A percentile compares a stretch with the other conserved stretches of the same genome.
phyloP scores from a whole-genome alignment of 1,140 invertebrate species.

The roundworm (Caenorhabditis elegans) region DNA sequence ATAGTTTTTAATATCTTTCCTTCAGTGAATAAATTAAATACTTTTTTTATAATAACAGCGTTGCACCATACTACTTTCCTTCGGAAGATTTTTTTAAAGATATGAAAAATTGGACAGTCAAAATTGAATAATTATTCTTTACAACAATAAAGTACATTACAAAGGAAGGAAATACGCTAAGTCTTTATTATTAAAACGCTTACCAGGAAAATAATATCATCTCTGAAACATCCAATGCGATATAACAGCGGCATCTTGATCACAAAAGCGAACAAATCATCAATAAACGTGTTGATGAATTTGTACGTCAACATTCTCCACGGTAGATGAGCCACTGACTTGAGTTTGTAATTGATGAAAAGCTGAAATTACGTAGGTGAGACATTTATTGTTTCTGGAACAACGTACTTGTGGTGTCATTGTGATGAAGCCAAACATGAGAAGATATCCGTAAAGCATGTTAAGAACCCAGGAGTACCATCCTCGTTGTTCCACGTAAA shows the following conservation, averaged over 20 bases:
- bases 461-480: constrained; percentile 89
- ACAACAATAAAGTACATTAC: no score
- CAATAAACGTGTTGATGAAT: constrained; percentile 99
- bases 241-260: constrained; percentile 99
- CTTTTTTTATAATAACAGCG: no score
- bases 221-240: constrained; percentile 83
- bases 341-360: constrained; percentile 98
- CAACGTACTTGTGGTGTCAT: constrained; percentile 83
- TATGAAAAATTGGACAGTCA: no score
- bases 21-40: no score
- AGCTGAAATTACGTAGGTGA: constrained; percentile 67
- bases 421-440: constrained; percentile 99
- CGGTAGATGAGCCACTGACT: constrained; percentile 95
- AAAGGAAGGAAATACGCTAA: no score
- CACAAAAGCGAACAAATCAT: constrained; percentile 99
- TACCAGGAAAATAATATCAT: constrained; percentile 55
- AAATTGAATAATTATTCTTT: no score
- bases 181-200: neutral
- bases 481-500: constrained; percentile 95
- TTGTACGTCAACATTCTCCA: constrained; percentile 99
- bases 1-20: no score
- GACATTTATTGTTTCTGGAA: neutral
- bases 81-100: no score
- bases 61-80: no score
- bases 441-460: constrained; percentile 93